A percentile compares a stretch with the other conserved stretches of the same genome.
Conservation (phyloP, 2,797 vertebrate genomes). For the Melanogrammus aeglefinus region DNA sequence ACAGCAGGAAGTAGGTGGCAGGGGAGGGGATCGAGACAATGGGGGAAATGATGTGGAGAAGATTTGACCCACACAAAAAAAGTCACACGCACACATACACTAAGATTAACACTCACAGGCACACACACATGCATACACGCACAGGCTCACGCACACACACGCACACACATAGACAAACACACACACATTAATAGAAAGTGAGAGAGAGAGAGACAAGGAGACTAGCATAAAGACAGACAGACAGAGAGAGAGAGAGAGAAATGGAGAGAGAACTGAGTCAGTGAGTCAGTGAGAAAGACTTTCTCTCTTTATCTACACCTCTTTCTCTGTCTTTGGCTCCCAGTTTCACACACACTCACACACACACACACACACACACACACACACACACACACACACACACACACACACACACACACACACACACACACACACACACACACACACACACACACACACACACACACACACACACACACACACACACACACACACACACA, state of each 20-base stretch:
- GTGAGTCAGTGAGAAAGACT: conserved; percentile 19
- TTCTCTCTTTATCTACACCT: conserved; percentile 17
- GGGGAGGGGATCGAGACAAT: background rate
- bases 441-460: conserved; percentile 27
- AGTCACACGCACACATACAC: conserved; percentile 22
- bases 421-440: conserved; percentile 27
- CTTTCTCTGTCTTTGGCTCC: conserved; percentile 29
- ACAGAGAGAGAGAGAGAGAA: background rate
- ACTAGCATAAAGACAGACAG: too few relatives aligned
- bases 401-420: conserved; percentile 27
- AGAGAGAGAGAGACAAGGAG: too few relatives aligned
- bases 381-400: conserved; percentile 27
- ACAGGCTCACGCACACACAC: background rate
- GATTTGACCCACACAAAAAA: conserved; percentile 4
- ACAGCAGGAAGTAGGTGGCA: background rate
- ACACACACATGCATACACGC: background rate
- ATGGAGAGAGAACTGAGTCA: conserved; percentile 46
- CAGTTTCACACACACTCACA: conserved; percentile 29
- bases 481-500: conserved; percentile 64
- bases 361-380: conserved; percentile 27
- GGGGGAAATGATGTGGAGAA: background rate
- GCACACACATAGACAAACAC: background rate
- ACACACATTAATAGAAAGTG: background rate
- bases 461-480: conserved; percentile 53
- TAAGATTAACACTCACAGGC: conserved; percentile 23